Conservation (phyloP, 1,140 invertebrate genomes). For the Nasonia vitripennis region DNA sequence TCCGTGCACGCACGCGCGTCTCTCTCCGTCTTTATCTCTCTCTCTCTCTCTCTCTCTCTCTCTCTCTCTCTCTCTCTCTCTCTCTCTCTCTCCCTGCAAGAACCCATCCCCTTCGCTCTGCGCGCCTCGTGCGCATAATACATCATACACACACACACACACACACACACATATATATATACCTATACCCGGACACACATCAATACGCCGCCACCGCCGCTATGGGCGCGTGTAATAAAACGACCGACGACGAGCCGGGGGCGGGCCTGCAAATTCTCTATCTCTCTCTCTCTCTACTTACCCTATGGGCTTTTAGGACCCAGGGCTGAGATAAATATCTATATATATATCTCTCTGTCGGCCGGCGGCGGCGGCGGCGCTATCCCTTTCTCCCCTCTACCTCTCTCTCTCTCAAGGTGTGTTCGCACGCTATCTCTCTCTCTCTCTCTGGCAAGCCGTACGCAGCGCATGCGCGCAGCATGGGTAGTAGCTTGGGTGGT, state of each 20-base stretch:
- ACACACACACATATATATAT: not conserved
- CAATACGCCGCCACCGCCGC: not conserved
- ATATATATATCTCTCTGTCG: not conserved
- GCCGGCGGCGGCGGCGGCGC: not conserved
- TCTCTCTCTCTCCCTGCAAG: not conserved
- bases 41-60: too few species aligned
- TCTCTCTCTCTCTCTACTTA: not conserved
- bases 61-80: not conserved
- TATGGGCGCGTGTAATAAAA: not conserved
- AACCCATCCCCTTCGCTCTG: not conserved
- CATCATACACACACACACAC: too few species aligned
- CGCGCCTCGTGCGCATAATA: not conserved
- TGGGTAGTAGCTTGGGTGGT: not conserved
- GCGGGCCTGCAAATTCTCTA: not conserved
- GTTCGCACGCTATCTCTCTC: not conserved
- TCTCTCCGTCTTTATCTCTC: not conserved
- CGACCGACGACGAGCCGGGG: not conserved
- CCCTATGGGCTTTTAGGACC: too few species aligned
- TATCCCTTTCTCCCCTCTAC: not conserved
- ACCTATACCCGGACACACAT: not conserved
- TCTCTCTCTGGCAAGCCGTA: not conserved
- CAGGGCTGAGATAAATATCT: too few species aligned
- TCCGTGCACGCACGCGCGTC: not conserved
- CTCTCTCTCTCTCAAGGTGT: not conserved
- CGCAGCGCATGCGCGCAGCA: not conserved